Evolutionary conservation across 2,888 invertebrate genomes (phyloP), one percentile per base, ranked within the genome.

Genomic region (Cyclophora punctaria): DNA sequence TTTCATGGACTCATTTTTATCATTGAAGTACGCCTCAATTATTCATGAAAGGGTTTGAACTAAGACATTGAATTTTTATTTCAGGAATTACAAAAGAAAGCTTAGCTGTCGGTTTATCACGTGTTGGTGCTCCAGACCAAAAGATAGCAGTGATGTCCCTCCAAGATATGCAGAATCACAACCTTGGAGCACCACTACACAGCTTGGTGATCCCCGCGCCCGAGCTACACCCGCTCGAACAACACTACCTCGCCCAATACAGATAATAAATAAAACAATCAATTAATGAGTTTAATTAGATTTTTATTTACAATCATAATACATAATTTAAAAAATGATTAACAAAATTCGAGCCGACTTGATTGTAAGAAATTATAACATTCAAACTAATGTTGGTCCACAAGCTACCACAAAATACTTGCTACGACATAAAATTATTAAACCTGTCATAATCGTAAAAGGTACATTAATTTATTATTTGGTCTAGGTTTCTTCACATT

Each of bases 171-270:
- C 80, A 89, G 47, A 69, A 82, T 33, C 79, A 80, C 45, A 93
- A 95, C 70, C 87, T 99, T 57, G 99, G 99, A 3, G 90, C 91
- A 41, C 99, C 99, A 1, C 90, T 99, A 44, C 99, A 99, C 85
- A 98, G 97, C 44, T 90, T 99, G 44, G 93, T 99, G 49, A 93
- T 99, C 68, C 93, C 96, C 55, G 95, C 95, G 43, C 90, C 93
- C 60, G 80, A 85, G 53, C 87, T 98, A 76, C 99, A 99, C 90
- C 97, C 97, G 5, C 80, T 99, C 41, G 99, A 99, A 89, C 77
- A 89, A 49, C 98, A 98, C 76, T 98, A 95, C 91, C 83, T 99
- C 51, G 80, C 90, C 61, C 93, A 93, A 73, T 95, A 92, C 78
- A 89, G 77, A 80, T 78, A 77, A 49, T 47, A 56, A 20, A 56